Evolutionary conservation across 2,797 vertebrate species (phyloP).

Genomic region (Acanthurus tractus): DNA sequence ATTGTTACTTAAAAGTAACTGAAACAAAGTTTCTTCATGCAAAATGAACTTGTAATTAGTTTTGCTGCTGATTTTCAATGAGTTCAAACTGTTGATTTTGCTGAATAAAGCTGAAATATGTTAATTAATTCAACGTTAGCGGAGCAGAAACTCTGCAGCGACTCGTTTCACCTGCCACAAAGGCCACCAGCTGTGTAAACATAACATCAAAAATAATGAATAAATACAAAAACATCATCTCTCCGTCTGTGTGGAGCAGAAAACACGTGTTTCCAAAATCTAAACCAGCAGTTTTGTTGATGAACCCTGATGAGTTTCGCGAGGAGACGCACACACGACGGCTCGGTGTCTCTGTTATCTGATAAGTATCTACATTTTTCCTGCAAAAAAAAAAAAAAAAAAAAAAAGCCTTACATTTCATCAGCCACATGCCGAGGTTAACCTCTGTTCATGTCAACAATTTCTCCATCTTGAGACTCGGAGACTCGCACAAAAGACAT

Average conservation of each 20-base stretch:
- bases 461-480: constrained; percentile 62
- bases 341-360: constrained; percentile 72
- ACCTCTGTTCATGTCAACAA: constrained; percentile 75
- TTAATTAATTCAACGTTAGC: neutral
- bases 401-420: constrained; percentile 41
- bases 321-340: constrained; percentile 54
- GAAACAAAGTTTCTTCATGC: too few species aligned
- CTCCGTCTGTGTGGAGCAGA: constrained; percentile 13
- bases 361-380: constrained; percentile 69
- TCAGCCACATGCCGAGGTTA: constrained; percentile 74
- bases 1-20: neutral
- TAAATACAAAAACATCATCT: constrained; percentile 7
- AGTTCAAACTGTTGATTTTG: too few species aligned
- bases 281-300: constrained; percentile 60
- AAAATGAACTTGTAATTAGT: too few species aligned
- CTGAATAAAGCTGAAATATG: too few species aligned
- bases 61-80: too few species aligned
- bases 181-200: constrained; percentile 28
- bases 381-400: constrained; percentile 39
- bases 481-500: constrained; percentile 67
- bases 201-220: constrained; percentile 43
- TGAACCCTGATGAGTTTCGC: constrained; percentile 67
- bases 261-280: constrained; percentile 57
- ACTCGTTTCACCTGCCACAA: neutral
- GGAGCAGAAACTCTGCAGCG: neutral